A percentile compares a stretch with the other conserved stretches of the same genome.
phyloP scores from a whole-genome alignment of 2,797 vertebrate genomes.

The Knipowitschia caucasica region DNA sequence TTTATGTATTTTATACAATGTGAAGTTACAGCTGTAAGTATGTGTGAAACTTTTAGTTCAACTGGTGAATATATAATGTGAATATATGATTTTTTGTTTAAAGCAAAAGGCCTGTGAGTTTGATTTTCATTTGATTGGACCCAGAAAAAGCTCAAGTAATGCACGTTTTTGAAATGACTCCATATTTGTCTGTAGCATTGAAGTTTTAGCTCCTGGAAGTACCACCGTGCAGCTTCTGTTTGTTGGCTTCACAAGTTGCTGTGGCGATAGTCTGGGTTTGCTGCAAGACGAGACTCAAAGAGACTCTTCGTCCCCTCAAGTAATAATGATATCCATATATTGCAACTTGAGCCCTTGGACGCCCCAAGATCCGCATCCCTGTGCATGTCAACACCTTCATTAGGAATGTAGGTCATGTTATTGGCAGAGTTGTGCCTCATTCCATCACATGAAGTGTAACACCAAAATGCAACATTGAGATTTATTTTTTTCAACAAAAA shows the following conservation, averaged over 20 bases:
- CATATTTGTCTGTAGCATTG: neutral
- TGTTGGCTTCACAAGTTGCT: conserved; percentile 9
- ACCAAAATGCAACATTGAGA: conserved; percentile 12
- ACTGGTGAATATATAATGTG: too few relatives aligned
- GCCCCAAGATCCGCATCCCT: conserved; percentile 53
- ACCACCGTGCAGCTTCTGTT: neutral
- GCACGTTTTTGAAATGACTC: too few relatives aligned
- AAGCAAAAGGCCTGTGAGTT: too few relatives aligned
- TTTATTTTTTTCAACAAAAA: neutral
- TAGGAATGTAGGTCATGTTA: conserved; percentile 72
- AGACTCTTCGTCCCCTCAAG: conserved; percentile 29
- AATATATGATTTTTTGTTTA: too few relatives aligned
- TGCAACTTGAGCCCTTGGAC: conserved; percentile 58
- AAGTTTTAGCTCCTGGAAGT: neutral
- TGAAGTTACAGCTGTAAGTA: too few relatives aligned
- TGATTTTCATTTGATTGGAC: too few relatives aligned
- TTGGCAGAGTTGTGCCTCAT: conserved; percentile 61
- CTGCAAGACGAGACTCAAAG: conserved; percentile 30
- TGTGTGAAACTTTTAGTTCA: too few relatives aligned
- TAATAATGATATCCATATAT: conserved; percentile 60
- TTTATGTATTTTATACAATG: too few relatives aligned
- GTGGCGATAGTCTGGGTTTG: conserved; percentile 20
- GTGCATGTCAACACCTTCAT: conserved; percentile 68
- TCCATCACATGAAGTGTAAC: conserved; percentile 48
- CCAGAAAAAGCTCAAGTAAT: too few relatives aligned